Conservation (phyloP, 2,113 vertebrate genomes). For the Mustelus asterias region DNA sequence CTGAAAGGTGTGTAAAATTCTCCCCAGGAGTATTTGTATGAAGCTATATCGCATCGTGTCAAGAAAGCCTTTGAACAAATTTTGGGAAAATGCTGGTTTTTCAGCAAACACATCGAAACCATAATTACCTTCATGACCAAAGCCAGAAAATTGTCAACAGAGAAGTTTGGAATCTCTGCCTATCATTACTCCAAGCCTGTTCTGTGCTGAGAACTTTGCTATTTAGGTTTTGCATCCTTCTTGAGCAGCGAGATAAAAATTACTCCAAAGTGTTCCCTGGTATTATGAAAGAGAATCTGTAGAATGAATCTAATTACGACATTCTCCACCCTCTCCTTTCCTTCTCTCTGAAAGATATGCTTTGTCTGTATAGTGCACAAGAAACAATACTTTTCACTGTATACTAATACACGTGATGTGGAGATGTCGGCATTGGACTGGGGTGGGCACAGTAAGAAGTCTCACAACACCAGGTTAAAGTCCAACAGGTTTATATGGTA, state of each 20-base stretch:
- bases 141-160: neutral
- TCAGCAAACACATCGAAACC: neutral
- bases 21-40: neutral
- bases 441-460: too few species aligned
- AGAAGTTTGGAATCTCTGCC: neutral
- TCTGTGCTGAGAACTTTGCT: neutral
- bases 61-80: neutral
- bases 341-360: too few species aligned
- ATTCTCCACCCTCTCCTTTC: too few species aligned
- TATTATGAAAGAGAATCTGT: neutral
- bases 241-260: neutral
- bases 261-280: neutral
- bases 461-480: too few species aligned
- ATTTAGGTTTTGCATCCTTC: neutral
- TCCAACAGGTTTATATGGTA: too few species aligned
- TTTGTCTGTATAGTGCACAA: too few species aligned
- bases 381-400: too few species aligned
- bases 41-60: neutral
- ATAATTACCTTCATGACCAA: neutral
- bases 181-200: neutral
- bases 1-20: too few species aligned
- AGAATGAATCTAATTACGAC: neutral
- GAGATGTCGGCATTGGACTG: too few species aligned
- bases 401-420: too few species aligned
- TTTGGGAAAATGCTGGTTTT: neutral